A percentile compares a stretch with the other conserved stretches of the same genome.
phyloP scores from a whole-genome alignment of 2,888 invertebrate species.

The Iselma pallidipennis region DNA sequence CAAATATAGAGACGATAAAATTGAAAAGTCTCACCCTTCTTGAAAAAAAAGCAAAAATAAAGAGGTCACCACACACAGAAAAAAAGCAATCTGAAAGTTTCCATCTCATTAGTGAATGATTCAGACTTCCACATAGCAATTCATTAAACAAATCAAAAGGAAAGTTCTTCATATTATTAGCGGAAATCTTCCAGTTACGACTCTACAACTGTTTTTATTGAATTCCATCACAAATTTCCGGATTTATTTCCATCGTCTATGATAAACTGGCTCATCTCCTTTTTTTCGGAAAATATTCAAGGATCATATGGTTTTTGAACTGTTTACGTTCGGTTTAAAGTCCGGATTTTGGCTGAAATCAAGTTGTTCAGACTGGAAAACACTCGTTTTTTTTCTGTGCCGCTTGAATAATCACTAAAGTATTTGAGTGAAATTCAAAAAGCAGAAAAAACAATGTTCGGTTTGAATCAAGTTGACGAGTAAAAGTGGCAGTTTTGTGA shows the following conservation, averaged over 20 bases:
- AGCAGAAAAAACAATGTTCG: too few species aligned
- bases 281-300: background rate
- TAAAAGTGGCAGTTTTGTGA: too few species aligned
- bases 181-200: background rate
- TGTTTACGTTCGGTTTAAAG: background rate
- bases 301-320: background rate
- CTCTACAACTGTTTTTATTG: too few species aligned
- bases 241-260: too few species aligned
- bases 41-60: background rate
- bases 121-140: background rate
- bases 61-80: background rate
- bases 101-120: background rate
- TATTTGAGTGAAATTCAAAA: too few species aligned
- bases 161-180: background rate
- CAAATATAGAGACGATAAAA: background rate
- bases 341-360: background rate
- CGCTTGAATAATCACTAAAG: too few species aligned
- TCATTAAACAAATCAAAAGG: background rate
- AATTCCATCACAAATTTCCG: too few species aligned
- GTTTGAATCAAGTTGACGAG: too few species aligned
- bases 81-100: background rate
- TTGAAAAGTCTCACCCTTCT: background rate
- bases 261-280: background rate
- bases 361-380: too few species aligned
- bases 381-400: too few species aligned